A percentile compares a stretch with the other conserved stretches of the same genome.
These are phyloP conservation scores for Tetragonula clypearis DNA, from an alignment of 1,140 invertebrate genomes.

Conservation along the genomic window DNA sequence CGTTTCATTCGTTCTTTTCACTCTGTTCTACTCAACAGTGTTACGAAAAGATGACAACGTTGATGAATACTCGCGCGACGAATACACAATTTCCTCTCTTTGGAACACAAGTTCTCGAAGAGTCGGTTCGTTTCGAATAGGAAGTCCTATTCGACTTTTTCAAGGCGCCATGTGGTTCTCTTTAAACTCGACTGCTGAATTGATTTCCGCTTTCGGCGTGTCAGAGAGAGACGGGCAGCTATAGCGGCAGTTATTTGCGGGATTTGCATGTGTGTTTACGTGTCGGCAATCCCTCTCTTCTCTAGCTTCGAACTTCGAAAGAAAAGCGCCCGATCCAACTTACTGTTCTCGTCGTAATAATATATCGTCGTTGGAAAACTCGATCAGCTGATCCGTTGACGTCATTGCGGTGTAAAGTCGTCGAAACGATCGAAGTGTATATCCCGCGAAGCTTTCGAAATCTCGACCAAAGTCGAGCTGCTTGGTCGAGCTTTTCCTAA, in stretches of 20 bases:
- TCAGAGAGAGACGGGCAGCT: neutral
- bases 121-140: neutral
- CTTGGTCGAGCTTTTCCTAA: neutral
- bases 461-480: neutral
- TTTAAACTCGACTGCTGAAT: constrained; percentile 1
- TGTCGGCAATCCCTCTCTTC: neutral
- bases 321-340: neutral
- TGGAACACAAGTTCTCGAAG: neutral
- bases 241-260: constrained; percentile 3
- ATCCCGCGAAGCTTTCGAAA: neutral
- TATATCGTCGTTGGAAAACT: constrained; percentile 20
- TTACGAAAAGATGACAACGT: neutral
- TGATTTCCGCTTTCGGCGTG: constrained; percentile 31
- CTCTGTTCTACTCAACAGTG: neutral
- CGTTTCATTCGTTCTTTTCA: neutral
- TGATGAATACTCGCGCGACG: neutral
- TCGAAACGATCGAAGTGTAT: neutral
- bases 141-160: neutral
- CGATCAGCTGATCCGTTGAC: constrained; percentile 48
- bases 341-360: neutral
- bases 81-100: neutral
- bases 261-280: neutral
- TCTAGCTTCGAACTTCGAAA: constrained; percentile 3
- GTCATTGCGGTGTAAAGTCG: constrained; percentile 35
- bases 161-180: neutral